Evolutionary conservation across 30 jellyfish, hydroid and myxozoan species (phyloP).

Genomic region (Cassiopea xamachana): DNA sequence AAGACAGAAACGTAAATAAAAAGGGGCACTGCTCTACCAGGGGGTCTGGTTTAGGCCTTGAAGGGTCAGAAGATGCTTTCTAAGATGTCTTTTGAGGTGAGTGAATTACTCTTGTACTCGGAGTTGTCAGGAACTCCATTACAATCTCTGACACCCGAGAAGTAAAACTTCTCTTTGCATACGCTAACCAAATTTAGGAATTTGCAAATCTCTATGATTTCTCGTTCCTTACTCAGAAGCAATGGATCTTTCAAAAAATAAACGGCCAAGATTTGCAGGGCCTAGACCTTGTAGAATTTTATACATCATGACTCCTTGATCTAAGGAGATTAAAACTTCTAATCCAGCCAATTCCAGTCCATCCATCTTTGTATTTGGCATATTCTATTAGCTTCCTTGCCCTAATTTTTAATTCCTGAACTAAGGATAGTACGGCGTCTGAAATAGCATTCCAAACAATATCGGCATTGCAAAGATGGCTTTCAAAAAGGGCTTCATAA

Average conservation of each 20-base stretch:
- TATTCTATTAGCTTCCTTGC: no score
- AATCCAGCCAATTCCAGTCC: no score
- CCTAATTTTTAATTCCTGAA: no score
- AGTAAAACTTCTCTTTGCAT: neutral
- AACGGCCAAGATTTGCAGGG: constrained; percentile 25
- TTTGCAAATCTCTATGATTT: neutral
- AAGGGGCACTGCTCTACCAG: neutral
- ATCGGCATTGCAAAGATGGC: no score
- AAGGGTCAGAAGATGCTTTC: neutral
- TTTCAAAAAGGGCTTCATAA: no score
- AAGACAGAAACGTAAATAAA: no score
- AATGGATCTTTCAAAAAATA: constrained; percentile 19
- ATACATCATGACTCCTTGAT: constrained; percentile 33
- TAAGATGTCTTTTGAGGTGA: neutral
- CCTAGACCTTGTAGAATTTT: constrained; percentile 12
- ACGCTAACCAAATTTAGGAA: neutral
- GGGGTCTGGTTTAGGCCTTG: neutral
- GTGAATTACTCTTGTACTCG: neutral
- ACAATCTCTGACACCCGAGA: neutral
- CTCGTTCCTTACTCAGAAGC: neutral
- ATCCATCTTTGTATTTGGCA: no score
- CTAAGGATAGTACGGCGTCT: no score
- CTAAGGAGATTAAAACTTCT: neutral
- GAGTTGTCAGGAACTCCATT: neutral
- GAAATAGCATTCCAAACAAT: no score